Percentiles rank a stretch among this genome's conserved stretches.
phyloP scores from a whole-genome alignment of 2,888 invertebrate species.

The Parapristionchus giblindavisi region DNA sequence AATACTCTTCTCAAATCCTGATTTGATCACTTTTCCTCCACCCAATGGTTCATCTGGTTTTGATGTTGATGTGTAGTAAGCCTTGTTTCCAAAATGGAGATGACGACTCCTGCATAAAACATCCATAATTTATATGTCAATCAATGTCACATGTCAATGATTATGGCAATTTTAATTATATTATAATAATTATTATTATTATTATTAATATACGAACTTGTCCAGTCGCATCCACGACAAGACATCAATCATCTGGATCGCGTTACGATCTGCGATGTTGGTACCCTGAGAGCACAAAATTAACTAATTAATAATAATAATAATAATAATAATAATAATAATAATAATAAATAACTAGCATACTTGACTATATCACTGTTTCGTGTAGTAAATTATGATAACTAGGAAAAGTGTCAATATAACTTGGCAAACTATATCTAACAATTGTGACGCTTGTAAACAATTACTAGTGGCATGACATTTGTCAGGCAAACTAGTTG shows the following conservation, averaged over 20 bases:
- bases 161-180: neutral
- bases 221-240: constrained; percentile 21
- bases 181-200: neutral
- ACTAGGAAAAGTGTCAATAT: neutral
- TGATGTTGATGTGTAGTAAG: constrained; percentile 23
- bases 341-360: too few relatives aligned
- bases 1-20: constrained; percentile 41
- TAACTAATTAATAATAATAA: too few relatives aligned
- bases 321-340: too few relatives aligned
- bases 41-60: constrained; percentile 35
- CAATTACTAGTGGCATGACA: too few relatives aligned
- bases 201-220: constrained; percentile 11
- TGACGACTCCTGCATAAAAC: constrained; percentile 7
- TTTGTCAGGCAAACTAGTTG: too few relatives aligned
- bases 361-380: too few relatives aligned
- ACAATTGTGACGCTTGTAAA: too few relatives aligned
- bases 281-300: constrained; percentile 1
- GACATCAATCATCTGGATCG: constrained; percentile 17
- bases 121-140: neutral
- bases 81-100: constrained; percentile 29
- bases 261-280: constrained; percentile 1
- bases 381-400: neutral
- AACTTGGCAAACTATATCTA: too few relatives aligned
- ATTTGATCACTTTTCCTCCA: constrained; percentile 41
- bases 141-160: neutral